phyloP scores from a whole-genome alignment of 2,797 vertebrate species.

The Onychomys leucogaster region DNA sequence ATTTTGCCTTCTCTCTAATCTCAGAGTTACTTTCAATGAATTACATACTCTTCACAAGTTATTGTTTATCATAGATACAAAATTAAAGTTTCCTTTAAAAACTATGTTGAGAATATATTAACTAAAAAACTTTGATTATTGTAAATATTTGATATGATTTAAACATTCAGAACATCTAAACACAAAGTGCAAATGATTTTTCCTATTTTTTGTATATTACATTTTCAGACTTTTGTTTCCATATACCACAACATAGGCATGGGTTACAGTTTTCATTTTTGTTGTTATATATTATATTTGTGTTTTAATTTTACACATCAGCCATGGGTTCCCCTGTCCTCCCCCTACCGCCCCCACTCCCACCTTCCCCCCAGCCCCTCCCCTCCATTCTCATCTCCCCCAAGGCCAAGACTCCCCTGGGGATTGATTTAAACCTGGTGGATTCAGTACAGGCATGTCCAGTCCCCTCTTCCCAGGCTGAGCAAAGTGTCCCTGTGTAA shows the following conservation, averaged over 20 bases:
- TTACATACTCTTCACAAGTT: accelerated
- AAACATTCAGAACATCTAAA: not conserved
- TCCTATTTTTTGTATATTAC: not conserved
- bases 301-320: too few relatives aligned
- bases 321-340: too few relatives aligned
- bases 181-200: not conserved
- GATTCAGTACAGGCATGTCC: too few relatives aligned
- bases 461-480: too few relatives aligned
- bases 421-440: too few relatives aligned
- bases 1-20: not conserved
- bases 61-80: not conserved
- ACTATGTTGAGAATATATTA: not conserved
- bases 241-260: not conserved
- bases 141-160: not conserved
- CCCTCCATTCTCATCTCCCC: too few relatives aligned
- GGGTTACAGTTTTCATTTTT: not conserved
- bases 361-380: too few relatives aligned
- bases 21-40: not conserved
- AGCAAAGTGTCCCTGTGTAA: too few relatives aligned
- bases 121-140: not conserved
- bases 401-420: too few relatives aligned
- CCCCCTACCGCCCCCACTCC: too few relatives aligned
- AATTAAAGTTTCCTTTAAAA: not conserved
- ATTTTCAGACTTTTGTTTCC: not conserved
- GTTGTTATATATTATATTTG: too few relatives aligned